Evolutionary conservation across 1,140 invertebrate genomes (phyloP).

Genomic region (Araneus ventricosus): DNA sequence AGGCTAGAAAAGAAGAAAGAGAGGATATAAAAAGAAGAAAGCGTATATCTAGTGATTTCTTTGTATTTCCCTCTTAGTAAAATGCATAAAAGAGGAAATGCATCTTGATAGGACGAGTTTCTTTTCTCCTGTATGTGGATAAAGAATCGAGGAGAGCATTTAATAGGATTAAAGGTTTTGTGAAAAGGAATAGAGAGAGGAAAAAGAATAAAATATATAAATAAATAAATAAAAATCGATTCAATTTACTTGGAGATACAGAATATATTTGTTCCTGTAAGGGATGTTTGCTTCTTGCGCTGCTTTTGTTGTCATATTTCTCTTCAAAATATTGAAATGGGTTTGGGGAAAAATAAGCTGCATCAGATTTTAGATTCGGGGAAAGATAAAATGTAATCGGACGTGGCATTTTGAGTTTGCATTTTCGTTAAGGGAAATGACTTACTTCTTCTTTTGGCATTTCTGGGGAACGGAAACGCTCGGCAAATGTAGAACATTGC

Average conservation of each 20-base stretch:
- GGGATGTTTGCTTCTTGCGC: background rate
- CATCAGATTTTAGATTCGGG: slow-evolving; percentile 41
- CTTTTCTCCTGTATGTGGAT: background rate
- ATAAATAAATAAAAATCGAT: background rate
- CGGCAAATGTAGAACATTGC: background rate
- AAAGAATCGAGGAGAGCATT: slow-evolving; percentile 34
- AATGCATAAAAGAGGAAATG: slow-evolving; percentile 49
- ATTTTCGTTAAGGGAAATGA: background rate
- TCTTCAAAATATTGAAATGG: slow-evolving; percentile 38
- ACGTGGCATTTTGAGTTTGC: slow-evolving; percentile 40
- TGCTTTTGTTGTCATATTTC: background rate
- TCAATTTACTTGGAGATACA: slow-evolving; percentile 8
- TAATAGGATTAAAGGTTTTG: slow-evolving; percentile 29
- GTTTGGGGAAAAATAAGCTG: background rate
- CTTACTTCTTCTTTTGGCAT: background rate
- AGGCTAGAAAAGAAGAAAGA: background rate
- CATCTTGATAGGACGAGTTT: background rate
- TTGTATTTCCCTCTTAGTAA: slow-evolving; percentile 64
- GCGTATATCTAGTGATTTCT: slow-evolving; percentile 60
- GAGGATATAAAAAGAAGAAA: background rate
- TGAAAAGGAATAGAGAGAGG: background rate
- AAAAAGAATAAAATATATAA: background rate
- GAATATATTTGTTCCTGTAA: slow-evolving; percentile 35
- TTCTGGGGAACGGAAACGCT: background rate
- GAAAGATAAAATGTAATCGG: slow-evolving; percentile 1